Base-by-base conservation (phyloP, 2,797 vertebrate species). In the Bradypus variegatus region DNA sequence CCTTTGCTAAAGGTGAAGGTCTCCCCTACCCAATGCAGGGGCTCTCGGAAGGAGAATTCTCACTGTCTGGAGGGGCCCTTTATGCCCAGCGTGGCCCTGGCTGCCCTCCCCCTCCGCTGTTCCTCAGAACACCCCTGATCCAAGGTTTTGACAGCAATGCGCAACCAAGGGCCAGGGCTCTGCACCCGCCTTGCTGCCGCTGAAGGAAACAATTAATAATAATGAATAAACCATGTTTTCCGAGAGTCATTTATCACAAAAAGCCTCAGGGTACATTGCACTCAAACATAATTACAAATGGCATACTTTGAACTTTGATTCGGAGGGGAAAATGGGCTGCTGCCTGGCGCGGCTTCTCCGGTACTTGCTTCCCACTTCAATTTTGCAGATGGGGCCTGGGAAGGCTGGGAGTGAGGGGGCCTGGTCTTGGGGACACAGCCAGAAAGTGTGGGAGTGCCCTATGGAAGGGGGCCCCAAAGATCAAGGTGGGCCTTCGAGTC, bases 201-300 rank as follows among this genome's bases (percentile, higher is more conserved):
- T 86, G 55, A 79, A 27, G 65, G 70, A 88, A 91, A 77, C 79
- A 67, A 91, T 75, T 90, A 85, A 85, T 87, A 92, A 94, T 82
- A 62, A 88, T 50, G 73, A 53, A 87, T 80, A 80, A 94, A 76
- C 81, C 38, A 41, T 73, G 67, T 86, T 85, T 89, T 58, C 67
- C 27, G 88, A 86, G 79, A 94, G 45, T 53, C 27, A 0, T 83
- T 94, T 88, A 93, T 79, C 78, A 92, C 91, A 82, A 27, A 91
- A 72, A 88, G 85, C 92, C 92, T 95, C 77, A 13, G 93, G 89
- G 80, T 21, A 62, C 58, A 14, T 10, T 38, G 38, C 36, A 72
- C 41, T 85, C 36, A 2, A 10, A 36, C 14, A 2, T 86, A 76
- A 93, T 92, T 55, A 92, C 67, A 88, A 94, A 70, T 58, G 90